These are phyloP conservation scores for Mystacornis crossleyi DNA, from an alignment of 2,113 vertebrate genomes.

Conservation along the genomic window DNA sequence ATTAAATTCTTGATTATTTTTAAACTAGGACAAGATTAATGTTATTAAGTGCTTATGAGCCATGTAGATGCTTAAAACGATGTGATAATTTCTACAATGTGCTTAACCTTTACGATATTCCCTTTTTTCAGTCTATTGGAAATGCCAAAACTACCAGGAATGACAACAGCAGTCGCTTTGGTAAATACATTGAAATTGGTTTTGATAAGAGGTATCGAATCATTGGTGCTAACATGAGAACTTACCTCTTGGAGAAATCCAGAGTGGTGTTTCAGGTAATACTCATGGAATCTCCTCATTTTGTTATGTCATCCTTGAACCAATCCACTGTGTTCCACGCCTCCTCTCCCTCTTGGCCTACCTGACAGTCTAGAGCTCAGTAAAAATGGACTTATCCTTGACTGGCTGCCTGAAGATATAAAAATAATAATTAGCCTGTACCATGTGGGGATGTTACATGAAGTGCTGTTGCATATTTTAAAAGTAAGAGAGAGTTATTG, in stretches of 20 bases:
- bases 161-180: slow-evolving; percentile 99
- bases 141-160: slow-evolving; percentile 98
- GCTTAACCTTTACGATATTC: not conserved
- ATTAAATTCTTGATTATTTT: not conserved
- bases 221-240: slow-evolving; percentile 98
- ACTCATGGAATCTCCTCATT: not conserved
- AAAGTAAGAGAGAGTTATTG: not conserved
- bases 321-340: not conserved
- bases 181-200: slow-evolving; percentile 98
- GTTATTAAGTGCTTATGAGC: not conserved
- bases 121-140: slow-evolving; percentile 87
- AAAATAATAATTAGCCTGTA: not conserved
- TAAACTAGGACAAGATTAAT: not conserved
- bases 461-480: not conserved
- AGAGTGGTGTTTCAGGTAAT: slow-evolving; percentile 98
- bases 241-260: slow-evolving; percentile 97
- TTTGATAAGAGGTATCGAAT: slow-evolving; percentile 93
- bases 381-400: not conserved
- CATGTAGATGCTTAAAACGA: not conserved
- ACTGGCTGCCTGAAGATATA: not conserved
- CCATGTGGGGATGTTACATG: not conserved
- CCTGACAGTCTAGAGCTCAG: not conserved
- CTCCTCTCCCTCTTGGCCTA: not conserved
- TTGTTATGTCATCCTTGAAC: not conserved
- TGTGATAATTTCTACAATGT: not conserved